A percentile compares a stretch with the other conserved stretches of the same genome.
phyloP scores from a whole-genome alignment of 2,113 vertebrate species.

The Cynopterus brachyotis region DNA sequence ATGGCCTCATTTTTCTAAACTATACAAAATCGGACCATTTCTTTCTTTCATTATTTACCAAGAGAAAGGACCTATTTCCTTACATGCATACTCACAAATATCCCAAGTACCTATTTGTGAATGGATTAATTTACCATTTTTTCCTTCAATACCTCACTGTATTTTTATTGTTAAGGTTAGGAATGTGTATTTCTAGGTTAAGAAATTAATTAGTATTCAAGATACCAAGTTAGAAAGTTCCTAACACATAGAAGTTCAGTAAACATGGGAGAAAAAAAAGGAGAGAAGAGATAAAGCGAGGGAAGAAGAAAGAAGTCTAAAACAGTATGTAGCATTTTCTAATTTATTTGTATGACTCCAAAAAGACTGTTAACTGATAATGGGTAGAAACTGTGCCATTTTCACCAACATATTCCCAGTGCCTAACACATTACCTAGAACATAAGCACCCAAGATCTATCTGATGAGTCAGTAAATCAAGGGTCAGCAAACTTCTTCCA shows the following conservation, averaged over 20 bases:
- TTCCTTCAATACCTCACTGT: not conserved
- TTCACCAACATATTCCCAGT: constrained; percentile 6
- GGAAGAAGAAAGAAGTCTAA: not conserved
- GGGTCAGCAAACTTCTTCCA: constrained; percentile 16
- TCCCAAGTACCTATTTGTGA: not conserved
- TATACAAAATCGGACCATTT: constrained; percentile 14
- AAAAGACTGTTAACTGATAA: constrained; percentile 43
- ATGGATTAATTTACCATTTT: not conserved
- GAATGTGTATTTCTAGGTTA: constrained; percentile 16
- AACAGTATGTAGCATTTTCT: not conserved
- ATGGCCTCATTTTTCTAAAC: constrained; percentile 50
- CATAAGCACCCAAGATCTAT: not conserved
- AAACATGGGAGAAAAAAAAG: not conserved
- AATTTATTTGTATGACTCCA: not conserved
- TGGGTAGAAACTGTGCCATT: not conserved
- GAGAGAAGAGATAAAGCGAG: not conserved
- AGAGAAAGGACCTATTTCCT: constrained; percentile 18
- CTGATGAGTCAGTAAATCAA: constrained; percentile 34
- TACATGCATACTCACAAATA: constrained; percentile 22
- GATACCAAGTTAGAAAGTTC: not conserved
- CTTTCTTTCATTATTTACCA: not conserved
- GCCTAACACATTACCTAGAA: not conserved
- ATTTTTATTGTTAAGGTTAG: constrained; percentile 10
- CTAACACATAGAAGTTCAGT: not conserved
- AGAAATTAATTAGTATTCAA: constrained; percentile 49